These are phyloP conservation scores for Erpobdella octoculata DNA, from an alignment of 2,888 invertebrate genomes.

Conservation along the genomic window DNA sequence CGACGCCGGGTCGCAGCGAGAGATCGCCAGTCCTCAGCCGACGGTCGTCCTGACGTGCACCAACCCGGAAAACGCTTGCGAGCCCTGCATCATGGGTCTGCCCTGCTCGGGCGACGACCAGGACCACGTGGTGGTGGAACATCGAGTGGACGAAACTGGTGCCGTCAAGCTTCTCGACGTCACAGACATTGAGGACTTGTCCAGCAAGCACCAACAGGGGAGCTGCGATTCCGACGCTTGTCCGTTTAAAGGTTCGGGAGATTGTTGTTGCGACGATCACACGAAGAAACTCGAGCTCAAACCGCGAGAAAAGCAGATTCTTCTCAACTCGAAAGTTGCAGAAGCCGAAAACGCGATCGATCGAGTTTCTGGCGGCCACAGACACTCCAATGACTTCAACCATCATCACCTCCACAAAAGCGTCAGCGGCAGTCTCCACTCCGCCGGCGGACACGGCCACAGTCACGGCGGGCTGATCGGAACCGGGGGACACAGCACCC, in stretches of 20 bases:
- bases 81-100: constrained; percentile 30
- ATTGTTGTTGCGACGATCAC: constrained; percentile 30
- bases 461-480: too few species aligned
- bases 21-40: background rate
- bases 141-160: background rate
- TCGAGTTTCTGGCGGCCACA: background rate
- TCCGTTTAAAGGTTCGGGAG: constrained; percentile 33
- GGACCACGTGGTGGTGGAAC: constrained; percentile 15
- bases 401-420: too few species aligned
- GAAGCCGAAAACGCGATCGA: constrained; percentile 10
- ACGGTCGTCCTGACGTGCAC: background rate
- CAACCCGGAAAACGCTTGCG: constrained; percentile 19
- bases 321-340: constrained; percentile 22
- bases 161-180: constrained; percentile 13
- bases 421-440: background rate
- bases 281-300: background rate
- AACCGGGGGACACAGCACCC: constrained; percentile 37
- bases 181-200: constrained; percentile 26
- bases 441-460: background rate
- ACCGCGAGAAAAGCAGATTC: constrained; percentile 24
- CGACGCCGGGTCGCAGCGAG: background rate
- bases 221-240: constrained; percentile 23
- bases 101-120: constrained; percentile 26
- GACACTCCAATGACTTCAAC: background rate
- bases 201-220: background rate